Evolutionary conservation across 2,888 invertebrate genomes (phyloP), one percentile per base, ranked within the genome.

Genomic region (Epirrhoe alternata): DNA sequence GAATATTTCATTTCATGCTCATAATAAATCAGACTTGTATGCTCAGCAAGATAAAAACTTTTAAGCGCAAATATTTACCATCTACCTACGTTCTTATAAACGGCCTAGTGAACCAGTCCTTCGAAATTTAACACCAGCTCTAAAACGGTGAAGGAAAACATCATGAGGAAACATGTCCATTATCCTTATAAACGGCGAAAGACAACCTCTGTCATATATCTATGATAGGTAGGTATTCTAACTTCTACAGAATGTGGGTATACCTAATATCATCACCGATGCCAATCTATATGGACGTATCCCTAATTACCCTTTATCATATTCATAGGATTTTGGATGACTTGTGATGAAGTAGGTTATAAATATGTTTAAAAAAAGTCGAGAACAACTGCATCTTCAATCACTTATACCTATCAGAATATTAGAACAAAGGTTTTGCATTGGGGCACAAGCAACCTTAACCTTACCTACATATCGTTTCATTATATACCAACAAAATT

Each of bases 1-100:
- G 84, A 83, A 84, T 85, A 86, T 83, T 84, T 82, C 77, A 86
- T 83, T 84, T 82, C 77, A 85, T 85, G 61, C 83, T 81, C 77
- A 33, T 70, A 65, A 71, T 71, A 72, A 79, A 75, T 73, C 76
- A 71, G 61, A 75, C 75, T 75, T 77, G 57, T 51, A 59, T 63
- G 55, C 50, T 42, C 14, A 61, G 60, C 64, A 51, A 35, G 55
- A 61, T 56, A 52, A 53, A 61, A 52, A 47, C 60, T 64, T 63
- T 64, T 12, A 60, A 56, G 49, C 30, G 24, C 64, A 63, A 61
- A 64, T 33, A 57, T 56, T 52, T 49, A 30, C 33, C 38, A 52
- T 52, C 56, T 47, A 58, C 54, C 54, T 61, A 54, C 3, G 24
- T 24, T 24, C 24, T 24, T 24, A 24, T 24, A 24, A 24, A 24